phyloP scores from a whole-genome alignment of 2,888 invertebrate species.

The Troides helena region DNA sequence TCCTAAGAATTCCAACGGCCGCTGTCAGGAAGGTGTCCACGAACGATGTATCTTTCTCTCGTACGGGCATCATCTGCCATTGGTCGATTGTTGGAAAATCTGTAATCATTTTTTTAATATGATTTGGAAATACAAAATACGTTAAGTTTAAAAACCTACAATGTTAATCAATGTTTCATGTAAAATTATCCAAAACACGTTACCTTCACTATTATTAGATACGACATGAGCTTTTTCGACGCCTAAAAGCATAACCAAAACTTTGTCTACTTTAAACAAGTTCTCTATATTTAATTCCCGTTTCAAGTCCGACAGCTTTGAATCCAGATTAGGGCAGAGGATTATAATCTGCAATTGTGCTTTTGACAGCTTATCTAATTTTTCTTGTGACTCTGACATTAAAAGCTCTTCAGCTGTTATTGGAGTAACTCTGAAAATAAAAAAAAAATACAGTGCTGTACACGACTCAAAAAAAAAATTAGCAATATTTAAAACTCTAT shows the following conservation, averaged over 20 bases:
- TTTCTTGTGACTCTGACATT: constrained; percentile 72
- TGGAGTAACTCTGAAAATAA: constrained; percentile 83
- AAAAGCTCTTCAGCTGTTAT: constrained; percentile 86
- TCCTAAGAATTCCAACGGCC: constrained; percentile 88
- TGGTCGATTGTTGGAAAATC: constrained; percentile 86
- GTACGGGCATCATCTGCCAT: constrained; percentile 89
- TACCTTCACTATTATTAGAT: constrained; percentile 85
- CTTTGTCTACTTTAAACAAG: constrained; percentile 84
- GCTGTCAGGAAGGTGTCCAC: constrained; percentile 91
- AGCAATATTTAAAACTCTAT: too few relatives aligned
- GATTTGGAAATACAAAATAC: neutral
- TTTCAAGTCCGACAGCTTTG: constrained; percentile 79
- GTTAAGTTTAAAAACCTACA: neutral
- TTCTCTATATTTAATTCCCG: constrained; percentile 78
- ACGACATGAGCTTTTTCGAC: constrained; percentile 86
- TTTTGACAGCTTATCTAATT: constrained; percentile 78
- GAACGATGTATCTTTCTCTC: constrained; percentile 91
- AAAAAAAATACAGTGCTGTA: constrained; percentile 18
- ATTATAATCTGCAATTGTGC: constrained; percentile 90
- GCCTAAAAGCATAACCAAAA: constrained; percentile 89
- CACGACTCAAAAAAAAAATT: neutral
- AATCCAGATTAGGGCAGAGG: constrained; percentile 87
- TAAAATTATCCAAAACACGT: neutral
- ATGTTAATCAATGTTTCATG: neutral
- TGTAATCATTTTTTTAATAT: constrained; percentile 41